Percentiles rank a stretch among this genome's conserved stretches.
phyloP scores from a whole-genome alignment of 2,113 vertebrate genomes.

The Dasyornis broadbenti region DNA sequence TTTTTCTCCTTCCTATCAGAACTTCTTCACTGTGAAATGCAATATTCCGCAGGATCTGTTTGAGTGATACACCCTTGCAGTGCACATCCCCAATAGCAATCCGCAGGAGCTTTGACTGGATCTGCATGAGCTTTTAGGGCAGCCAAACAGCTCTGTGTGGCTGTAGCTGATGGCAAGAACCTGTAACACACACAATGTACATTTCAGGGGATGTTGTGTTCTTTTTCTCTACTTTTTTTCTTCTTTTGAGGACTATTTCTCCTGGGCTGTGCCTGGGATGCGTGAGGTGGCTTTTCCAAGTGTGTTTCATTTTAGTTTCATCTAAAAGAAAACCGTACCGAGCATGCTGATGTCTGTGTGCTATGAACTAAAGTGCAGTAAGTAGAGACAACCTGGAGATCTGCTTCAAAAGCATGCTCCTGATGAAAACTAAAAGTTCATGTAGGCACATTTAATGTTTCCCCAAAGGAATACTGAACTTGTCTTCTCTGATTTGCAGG shows the following conservation, averaged over 20 bases:
- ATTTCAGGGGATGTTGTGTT: rapidly evolving
- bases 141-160: not conserved
- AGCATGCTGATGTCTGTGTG: not conserved
- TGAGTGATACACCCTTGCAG: not conserved
- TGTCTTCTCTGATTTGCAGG: not conserved
- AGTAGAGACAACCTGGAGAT: not conserved
- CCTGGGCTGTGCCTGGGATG: not conserved
- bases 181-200: rapidly evolving
- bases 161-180: not conserved
- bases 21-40: not conserved
- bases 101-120: rapidly evolving
- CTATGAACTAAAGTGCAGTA: not conserved
- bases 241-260: not conserved
- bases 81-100: not conserved
- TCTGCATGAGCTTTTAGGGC: not conserved
- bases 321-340: not conserved
- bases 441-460: not conserved
- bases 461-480: not conserved
- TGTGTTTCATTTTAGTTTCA: not conserved
- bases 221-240: not conserved
- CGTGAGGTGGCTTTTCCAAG: not conserved
- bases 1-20: not conserved
- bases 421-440: not conserved
- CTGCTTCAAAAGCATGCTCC: not conserved
- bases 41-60: not conserved